Evolutionary conservation across 2,888 invertebrate genomes (phyloP), one percentile per base, ranked within the genome.

Genomic region (Ornithoptera alexandrae): DNA sequence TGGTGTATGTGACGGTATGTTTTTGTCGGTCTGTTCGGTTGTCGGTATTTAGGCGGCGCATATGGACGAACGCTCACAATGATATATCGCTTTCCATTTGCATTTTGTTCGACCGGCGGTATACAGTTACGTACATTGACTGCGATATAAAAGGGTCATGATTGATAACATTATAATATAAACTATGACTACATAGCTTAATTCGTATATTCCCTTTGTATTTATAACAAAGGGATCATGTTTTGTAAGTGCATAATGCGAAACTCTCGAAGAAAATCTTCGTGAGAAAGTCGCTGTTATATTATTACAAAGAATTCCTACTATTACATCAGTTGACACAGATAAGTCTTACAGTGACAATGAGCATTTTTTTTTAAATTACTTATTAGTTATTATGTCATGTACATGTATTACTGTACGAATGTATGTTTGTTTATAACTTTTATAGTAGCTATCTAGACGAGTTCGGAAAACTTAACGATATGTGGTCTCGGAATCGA

Each of bases 41-140:
- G 62, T 10, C 58, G 20, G 42, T 24, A 42, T 70, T 68, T 67
- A 58, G 67, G 61, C 20, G 63, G 46, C 64, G 67, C 53, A 66
- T 60, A 70, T 64, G 61, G 67, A 46, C 63, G 61, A 65, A 67
- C 64, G 70, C 56, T 61, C 56, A 68, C 67, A 67, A 62, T 71
- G 70, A 71, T 67, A 71, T 71, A 68, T 68, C 42, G 69, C 63
- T 69, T 22, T 66, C 39, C 65, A 74, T 75, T 74, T 73, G 71
- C 74, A 74, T 73, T 46, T 72, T 71, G 77, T 74, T 74, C 72
- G 74, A 73, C 74, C 77, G 73, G 75, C 72, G 66, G 71, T 75
- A 71, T 78, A 83, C 81, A 78, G 83, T 83, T 84, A 75, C 75
- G 84, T 79, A 80, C 81, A 80, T 69, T 83, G 86, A 78, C 83